Evolutionary conservation across 1,140 invertebrate species (phyloP), one percentile per base, ranked within the genome.

Genomic region (Formica selysi): DNA sequence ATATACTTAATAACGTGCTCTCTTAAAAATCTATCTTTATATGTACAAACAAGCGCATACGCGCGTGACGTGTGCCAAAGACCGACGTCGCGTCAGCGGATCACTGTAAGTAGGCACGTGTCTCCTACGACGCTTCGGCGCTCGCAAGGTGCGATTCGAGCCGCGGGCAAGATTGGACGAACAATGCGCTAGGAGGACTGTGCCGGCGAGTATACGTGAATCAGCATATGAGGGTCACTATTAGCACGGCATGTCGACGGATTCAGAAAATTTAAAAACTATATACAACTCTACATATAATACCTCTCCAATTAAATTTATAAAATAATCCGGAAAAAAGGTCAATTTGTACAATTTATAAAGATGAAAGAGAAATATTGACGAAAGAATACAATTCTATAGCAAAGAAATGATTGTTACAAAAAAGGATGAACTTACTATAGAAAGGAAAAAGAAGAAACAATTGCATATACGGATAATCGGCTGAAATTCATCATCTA

Each of bases 21-120:
- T 86, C 71, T 86, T 91, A 91, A 71, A 91, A 90, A 88, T 89
- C 65, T 91, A 91, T 81, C 80, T 88, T 76, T 89, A 87, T 91
- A 91, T 91, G 68, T 91, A 91, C 90, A 91, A 91, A 91, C 85
- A 90, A 83, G 80, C 16, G 38, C 86, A 84, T 85, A 65, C 59
- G 19, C 38, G 22, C 67, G 67, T 57, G 13, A 29, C 76, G 76
- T 67, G 32, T 76, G 65, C 79, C 68, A n/a, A 85, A 73, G 59
- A 22, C 76, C 54, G 57, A 61, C 73, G 65, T 41, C 68, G 1
- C 54, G n/a, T 29, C 78, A 38, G 44, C 68, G 48, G 38, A 81
- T 54, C 22, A 81, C 22, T 26, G 4, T 22, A 73, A 62, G 19
- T 16, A 83, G 26, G 57, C 79, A 61, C 41, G 54, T 61, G 41